Evolutionary conservation across 2,888 invertebrate species (phyloP), one percentile per base, ranked within the genome.

Genomic region (Sinodicranocentrus sp.): DNA sequence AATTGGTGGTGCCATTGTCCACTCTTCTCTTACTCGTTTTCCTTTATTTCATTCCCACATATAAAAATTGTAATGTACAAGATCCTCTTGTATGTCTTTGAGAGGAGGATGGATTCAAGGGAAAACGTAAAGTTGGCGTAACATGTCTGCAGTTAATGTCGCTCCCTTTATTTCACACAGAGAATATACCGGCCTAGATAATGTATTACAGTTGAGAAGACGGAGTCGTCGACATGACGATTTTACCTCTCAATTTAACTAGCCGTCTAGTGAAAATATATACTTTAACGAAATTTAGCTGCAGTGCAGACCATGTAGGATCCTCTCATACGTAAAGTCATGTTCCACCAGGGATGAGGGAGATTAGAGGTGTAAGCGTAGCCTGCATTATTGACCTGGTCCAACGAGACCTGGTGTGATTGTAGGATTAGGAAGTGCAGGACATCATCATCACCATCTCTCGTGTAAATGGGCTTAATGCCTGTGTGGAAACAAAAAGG

Each of bases 341-440:
- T n/a, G n/a, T n/a, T n/a, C n/a, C n/a, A n/a, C n/a, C n/a, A n/a
- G n/a, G n/a, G n/a, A n/a, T n/a, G n/a, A n/a, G n/a, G n/a, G n/a
- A n/a, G n/a, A n/a, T n/a, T 17, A 52, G 28, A 26, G 6, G 19
- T 63, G n/a, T 23, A 65, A 15, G 48, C 26, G 59, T 26, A 48
- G 19, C 19, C 25, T 52, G 59, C 33, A 70, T 59, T 44, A 78
- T 68, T 70, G 61, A 61, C 68, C 78, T 61, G 68, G 26, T 61
- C 39, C 67, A 77, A 44, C 54, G 19, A 33, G 54, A 3, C n/a
- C 33, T 10, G 33, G 10, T 33, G 33, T 17, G 57, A 73, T 73
- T 73, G 80, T 80, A 39, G 72, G 80, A 80, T 80, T 80, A 80
- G 72, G 80, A 73, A 80, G 73, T 80, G 72, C 80, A 67, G 54